Evolutionary conservation across 1,140 invertebrate genomes (phyloP).

Genomic region (Ruditapes philippinarum): DNA sequence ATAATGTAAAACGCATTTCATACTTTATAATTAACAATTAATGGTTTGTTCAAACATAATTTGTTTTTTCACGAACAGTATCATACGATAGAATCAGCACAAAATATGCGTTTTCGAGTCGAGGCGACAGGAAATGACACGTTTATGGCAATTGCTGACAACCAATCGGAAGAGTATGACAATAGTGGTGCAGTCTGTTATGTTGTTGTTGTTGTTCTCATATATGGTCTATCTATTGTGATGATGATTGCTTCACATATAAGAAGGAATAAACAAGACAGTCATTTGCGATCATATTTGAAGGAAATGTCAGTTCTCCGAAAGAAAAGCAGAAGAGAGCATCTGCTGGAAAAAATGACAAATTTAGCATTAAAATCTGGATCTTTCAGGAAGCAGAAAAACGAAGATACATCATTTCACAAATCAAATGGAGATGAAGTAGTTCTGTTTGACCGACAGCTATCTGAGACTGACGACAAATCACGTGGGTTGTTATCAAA

Average conservation of each 20-base stretch:
- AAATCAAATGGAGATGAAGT: slow-evolving; percentile 41
- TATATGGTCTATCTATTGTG: slow-evolving; percentile 85
- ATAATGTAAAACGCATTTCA: too few species aligned
- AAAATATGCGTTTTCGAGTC: slow-evolving; percentile 75
- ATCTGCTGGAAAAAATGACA: slow-evolving; percentile 77
- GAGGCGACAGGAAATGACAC: slow-evolving; percentile 74
- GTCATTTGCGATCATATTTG: slow-evolving; percentile 82
- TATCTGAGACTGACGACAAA: slow-evolving; percentile 68
- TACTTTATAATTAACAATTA: too few species aligned
- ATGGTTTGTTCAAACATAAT: too few species aligned
- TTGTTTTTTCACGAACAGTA: too few species aligned
- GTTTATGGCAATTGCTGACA: slow-evolving; percentile 77
- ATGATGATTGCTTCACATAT: slow-evolving; percentile 86
- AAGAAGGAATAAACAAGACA: slow-evolving; percentile 85
- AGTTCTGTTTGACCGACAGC: background rate
- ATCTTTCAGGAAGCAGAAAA: slow-evolving; percentile 35
- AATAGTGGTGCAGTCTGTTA: slow-evolving; percentile 85
- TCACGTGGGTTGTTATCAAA: too few species aligned
- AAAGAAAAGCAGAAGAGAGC: slow-evolving; percentile 81
- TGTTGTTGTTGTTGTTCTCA: slow-evolving; percentile 85
- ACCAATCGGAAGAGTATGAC: slow-evolving; percentile 74
- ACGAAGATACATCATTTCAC: slow-evolving; percentile 35
- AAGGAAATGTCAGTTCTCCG: slow-evolving; percentile 84
- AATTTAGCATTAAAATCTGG: slow-evolving; percentile 70
- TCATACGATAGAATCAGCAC: slow-evolving; percentile 75